Percentiles rank a stretch among this genome's conserved stretches.
These are phyloP conservation scores for Melanchra persicariae DNA, from an alignment of 2,888 invertebrate genomes.

Conservation along the genomic window DNA sequence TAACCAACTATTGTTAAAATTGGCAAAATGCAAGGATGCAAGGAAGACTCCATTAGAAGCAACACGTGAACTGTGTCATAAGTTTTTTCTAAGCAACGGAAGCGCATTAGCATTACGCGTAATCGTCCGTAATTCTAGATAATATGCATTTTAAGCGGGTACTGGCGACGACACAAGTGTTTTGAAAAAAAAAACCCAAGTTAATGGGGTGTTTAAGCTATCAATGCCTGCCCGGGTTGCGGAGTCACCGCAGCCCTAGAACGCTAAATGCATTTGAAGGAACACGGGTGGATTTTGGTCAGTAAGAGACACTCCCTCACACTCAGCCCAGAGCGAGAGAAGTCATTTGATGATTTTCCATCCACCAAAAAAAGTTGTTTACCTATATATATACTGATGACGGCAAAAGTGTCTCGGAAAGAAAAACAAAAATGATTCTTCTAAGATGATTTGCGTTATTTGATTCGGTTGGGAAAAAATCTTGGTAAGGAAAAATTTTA, in stretches of 20 bases:
- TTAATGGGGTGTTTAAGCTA: too few species aligned
- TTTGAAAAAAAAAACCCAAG: background rate
- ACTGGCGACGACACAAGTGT: slow-evolving; percentile 21
- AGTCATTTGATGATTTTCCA: too few species aligned
- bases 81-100: slow-evolving; percentile 20
- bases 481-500: background rate
- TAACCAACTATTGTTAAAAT: too few species aligned
- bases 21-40: slow-evolving; percentile 25
- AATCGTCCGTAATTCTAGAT: slow-evolving; percentile 62
- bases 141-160: slow-evolving; percentile 57
- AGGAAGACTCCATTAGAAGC: slow-evolving; percentile 55
- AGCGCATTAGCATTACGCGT: slow-evolving; percentile 50
- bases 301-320: too few species aligned
- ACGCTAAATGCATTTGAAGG: too few species aligned
- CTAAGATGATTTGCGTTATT: background rate
- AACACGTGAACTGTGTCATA: slow-evolving; percentile 22
- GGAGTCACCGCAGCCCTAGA: too few species aligned
- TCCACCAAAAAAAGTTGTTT: background rate
- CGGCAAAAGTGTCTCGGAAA: background rate
- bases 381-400: too few species aligned
- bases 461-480: too few species aligned
- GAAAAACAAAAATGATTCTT: background rate
- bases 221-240: too few species aligned
- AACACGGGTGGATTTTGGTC: too few species aligned
- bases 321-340: too few species aligned